Evolutionary conservation across 2,888 invertebrate genomes (phyloP).

Genomic region (Pemphredon lugubris): DNA sequence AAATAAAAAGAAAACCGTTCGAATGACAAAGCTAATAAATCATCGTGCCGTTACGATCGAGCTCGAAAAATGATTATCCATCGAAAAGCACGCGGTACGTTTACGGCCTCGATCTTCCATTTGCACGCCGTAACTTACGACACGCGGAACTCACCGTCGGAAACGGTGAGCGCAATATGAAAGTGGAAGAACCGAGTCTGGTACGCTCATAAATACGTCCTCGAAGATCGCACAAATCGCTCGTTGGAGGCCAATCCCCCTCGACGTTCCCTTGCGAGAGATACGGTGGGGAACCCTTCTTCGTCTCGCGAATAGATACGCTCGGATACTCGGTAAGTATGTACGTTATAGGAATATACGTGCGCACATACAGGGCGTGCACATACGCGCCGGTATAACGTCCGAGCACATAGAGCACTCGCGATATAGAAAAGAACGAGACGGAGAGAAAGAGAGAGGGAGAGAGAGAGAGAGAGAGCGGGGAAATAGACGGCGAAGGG

Average conservation of each 20-base stretch:
- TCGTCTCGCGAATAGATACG: slow-evolving; percentile 58
- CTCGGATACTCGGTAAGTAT: slow-evolving; percentile 43
- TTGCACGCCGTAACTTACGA: slow-evolving; percentile 46
- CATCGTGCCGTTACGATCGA: no score
- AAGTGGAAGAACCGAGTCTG: slow-evolving; percentile 55
- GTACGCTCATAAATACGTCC: slow-evolving; percentile 75
- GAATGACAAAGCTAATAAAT: no score
- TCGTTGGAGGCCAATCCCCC: slow-evolving; percentile 70
- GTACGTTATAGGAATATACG: slow-evolving; percentile 39
- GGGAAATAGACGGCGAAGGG: slow-evolving; percentile 41
- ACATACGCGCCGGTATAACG: slow-evolving; percentile 44
- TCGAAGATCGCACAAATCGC: slow-evolving; percentile 75
- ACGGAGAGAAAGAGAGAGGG: slow-evolving; percentile 16
- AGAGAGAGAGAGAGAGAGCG: no score
- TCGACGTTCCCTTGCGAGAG: slow-evolving; percentile 59
- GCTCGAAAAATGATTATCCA: slow-evolving; percentile 1
- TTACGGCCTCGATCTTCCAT: slow-evolving; percentile 22
- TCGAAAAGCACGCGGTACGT: neutral
- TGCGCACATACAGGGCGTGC: slow-evolving; percentile 46
- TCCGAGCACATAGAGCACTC: slow-evolving; percentile 59
- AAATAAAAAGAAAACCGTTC: no score
- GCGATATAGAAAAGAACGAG: slow-evolving; percentile 49
- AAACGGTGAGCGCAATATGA: slow-evolving; percentile 53
- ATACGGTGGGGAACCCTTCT: slow-evolving; percentile 66
- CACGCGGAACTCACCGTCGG: slow-evolving; percentile 12